A percentile compares a stretch with the other conserved stretches of the same genome.
phyloP scores from a whole-genome alignment of 64 coral and sea anemone genomes.

The Acropora tenuis region DNA sequence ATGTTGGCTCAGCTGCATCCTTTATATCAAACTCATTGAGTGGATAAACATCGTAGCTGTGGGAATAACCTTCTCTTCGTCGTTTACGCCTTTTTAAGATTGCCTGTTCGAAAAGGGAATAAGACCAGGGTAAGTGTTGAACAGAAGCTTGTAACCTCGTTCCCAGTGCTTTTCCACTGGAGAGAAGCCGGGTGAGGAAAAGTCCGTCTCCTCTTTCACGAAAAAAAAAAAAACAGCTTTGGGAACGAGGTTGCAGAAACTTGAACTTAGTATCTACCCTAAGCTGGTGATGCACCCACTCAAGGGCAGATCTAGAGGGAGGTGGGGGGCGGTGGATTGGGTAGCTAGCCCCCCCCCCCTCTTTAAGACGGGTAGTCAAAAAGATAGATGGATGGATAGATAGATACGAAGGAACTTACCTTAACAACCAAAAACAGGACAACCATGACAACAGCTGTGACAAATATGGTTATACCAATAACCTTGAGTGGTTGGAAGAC shows the following conservation, averaged over 20 bases:
- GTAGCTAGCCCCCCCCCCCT: too few species aligned
- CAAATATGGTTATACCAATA: neutral
- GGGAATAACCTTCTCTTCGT: neutral
- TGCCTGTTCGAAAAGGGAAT: neutral
- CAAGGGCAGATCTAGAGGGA: too few species aligned
- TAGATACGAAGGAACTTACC: neutral
- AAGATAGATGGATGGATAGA: too few species aligned
- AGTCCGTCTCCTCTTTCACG: too few species aligned
- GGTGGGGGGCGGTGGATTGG: too few species aligned
- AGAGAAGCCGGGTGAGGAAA: too few species aligned
- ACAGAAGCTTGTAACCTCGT: neutral
- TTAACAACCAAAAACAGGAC: neutral
- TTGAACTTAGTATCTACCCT: too few species aligned
- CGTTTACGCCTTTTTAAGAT: neutral
- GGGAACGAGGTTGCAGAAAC: too few species aligned
- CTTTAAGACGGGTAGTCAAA: too few species aligned
- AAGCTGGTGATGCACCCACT: too few species aligned
- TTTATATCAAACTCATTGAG: conserved; percentile 4
- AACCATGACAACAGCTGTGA: neutral
- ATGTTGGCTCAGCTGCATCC: neutral
- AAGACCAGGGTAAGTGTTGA: neutral
- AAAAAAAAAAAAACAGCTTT: too few species aligned
- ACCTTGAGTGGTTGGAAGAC: neutral
- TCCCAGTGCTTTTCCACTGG: too few species aligned
- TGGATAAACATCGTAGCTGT: neutral